phyloP scores from a whole-genome alignment of 2,113 vertebrate species.

The Callocephalon fimbriatum region DNA sequence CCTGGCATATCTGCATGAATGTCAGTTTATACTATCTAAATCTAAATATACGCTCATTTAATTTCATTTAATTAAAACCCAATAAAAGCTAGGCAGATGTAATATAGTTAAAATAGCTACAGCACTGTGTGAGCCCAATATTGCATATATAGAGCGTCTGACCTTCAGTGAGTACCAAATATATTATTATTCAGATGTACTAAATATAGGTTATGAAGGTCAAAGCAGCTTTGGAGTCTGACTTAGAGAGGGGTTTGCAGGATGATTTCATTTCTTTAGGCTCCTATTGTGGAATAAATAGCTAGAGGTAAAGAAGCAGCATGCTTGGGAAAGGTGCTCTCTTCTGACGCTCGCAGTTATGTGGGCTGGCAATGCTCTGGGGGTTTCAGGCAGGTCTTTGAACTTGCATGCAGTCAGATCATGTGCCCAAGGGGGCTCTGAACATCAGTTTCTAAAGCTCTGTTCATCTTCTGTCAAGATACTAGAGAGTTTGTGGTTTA shows the following conservation, averaged over 20 bases:
- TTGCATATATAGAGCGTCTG: background rate
- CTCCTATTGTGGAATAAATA: background rate
- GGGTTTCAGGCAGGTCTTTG: conserved; percentile 7
- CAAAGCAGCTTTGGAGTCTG: background rate
- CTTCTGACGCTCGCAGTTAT: background rate
- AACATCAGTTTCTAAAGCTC: background rate
- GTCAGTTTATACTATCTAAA: conserved; percentile 64
- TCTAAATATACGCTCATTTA: conserved; percentile 63
- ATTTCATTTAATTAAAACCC: conserved; percentile 81
- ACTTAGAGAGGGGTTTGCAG: background rate
- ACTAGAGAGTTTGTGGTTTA: background rate
- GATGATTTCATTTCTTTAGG: conserved; percentile 4
- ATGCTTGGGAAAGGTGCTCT: conserved; percentile 7
- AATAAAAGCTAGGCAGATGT: conserved; percentile 79
- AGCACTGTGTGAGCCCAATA: background rate
- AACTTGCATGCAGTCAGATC: background rate
- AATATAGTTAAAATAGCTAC: conserved; percentile 75
- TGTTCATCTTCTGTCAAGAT: background rate
- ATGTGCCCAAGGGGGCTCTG: background rate
- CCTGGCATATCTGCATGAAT: conserved; percentile 49
- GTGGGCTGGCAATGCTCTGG: conserved; percentile 2
- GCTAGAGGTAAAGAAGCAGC: background rate
- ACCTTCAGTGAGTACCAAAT: conserved; percentile 7
- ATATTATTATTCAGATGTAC: conserved; percentile 7
- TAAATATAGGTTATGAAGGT: conserved; percentile 29